Evolutionary conservation across 2,888 invertebrate species (phyloP).

Genomic region (Drosophila nigritarsus): DNA sequence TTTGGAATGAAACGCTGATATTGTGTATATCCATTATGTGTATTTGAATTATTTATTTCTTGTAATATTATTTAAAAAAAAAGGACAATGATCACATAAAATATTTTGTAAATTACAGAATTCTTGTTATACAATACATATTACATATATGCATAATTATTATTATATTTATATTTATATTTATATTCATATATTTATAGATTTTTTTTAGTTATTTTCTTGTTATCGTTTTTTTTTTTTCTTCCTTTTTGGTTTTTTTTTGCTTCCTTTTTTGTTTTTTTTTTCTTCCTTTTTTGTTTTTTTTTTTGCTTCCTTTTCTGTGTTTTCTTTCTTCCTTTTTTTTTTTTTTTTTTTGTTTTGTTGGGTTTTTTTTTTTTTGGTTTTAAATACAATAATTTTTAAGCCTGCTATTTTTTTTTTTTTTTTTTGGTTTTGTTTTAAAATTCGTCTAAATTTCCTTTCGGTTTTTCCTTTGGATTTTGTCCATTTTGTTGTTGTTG

Average conservation of each 20-base stretch:
- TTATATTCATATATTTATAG: constrained; percentile 53
- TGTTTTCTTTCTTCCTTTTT: constrained; percentile 19
- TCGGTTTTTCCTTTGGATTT: constrained; percentile 33
- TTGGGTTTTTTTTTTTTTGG: constrained; percentile 20
- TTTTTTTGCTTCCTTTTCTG: constrained; percentile 9
- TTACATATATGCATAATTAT: constrained; percentile 64
- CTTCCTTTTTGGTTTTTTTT: constrained; percentile 1
- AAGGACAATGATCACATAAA: constrained; percentile 81
- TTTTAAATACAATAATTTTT: constrained; percentile 66
- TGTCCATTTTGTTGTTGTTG: constrained; percentile 1
- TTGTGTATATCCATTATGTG: constrained; percentile 75
- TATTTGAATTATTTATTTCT: constrained; percentile 80
- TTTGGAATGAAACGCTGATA: constrained; percentile 26
- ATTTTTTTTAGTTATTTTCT: constrained; percentile 48
- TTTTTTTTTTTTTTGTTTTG: constrained; percentile 6
- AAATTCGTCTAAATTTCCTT: constrained; percentile 79
- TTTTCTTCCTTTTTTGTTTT: not conserved
- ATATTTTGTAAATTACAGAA: constrained; percentile 80
- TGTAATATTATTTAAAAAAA: constrained; percentile 75
- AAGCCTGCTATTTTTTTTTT: constrained; percentile 67
- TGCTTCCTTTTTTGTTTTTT: constrained; percentile 30
- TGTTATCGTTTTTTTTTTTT: constrained; percentile 28
- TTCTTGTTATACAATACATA: constrained; percentile 77
- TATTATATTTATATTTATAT: constrained; percentile 51
- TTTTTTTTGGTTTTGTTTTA: constrained; percentile 53